Evolutionary conservation across 2,888 invertebrate genomes (phyloP).

Genomic region (Kuschelorhynchus macadamiae): DNA sequence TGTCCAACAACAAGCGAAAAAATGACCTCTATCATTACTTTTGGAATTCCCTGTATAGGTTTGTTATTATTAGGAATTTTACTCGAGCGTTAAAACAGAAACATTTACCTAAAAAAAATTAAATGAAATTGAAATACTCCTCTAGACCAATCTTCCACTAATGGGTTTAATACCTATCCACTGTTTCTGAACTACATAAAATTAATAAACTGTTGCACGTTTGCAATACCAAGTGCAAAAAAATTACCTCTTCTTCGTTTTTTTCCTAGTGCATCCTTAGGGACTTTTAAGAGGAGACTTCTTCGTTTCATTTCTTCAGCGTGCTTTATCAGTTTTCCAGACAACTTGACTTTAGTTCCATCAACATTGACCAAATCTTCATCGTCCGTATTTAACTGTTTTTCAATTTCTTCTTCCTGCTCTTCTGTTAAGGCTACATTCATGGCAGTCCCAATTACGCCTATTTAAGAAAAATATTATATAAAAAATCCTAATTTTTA

Average conservation of each 20-base stretch:
- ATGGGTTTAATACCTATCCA: no score
- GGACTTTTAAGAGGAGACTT: constrained; percentile 82
- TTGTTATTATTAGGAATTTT: no score
- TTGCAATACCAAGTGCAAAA: no score
- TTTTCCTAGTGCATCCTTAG: constrained; percentile 77
- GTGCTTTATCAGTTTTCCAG: constrained; percentile 67
- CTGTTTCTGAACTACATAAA: no score
- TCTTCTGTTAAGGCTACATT: constrained; percentile 77
- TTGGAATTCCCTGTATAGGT: no score
- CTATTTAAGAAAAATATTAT: neutral
- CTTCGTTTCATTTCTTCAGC: constrained; percentile 89
- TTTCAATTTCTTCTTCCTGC: constrained; percentile 85
- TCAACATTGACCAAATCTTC: constrained; percentile 94
- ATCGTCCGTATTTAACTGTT: constrained; percentile 82
- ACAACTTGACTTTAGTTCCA: constrained; percentile 81
- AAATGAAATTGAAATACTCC: no score
- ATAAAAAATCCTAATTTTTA: neutral
- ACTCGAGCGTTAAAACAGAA: no score
- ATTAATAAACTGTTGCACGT: no score
- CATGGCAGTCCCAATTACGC: constrained; percentile 32
- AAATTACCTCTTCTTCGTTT: constrained; percentile 75
- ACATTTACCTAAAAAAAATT: no score
- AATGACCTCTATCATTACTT: no score
- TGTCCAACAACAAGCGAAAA: no score
- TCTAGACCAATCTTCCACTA: no score